Evolutionary conservation across 2,888 invertebrate species (phyloP), one percentile per base, ranked within the genome.

Genomic region (Resseliella maxima): DNA sequence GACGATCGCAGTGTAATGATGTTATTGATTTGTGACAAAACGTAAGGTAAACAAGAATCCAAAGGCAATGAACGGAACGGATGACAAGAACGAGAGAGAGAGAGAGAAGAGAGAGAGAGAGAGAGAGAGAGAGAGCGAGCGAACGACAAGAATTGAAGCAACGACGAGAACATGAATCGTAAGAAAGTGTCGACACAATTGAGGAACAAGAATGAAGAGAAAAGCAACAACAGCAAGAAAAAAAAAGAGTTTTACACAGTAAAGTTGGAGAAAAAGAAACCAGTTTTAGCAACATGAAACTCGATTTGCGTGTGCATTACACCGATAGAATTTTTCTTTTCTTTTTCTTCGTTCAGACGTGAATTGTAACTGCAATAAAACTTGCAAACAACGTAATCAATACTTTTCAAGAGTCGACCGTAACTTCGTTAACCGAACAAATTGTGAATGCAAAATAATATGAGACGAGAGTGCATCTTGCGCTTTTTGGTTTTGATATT

Each of bases 301-400:
- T 24, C 83, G 83, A 83, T 83, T 83, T 83, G 38, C 83, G 38
- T 83, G 38, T 83, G 83, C 83, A 83, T 83, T 83, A 83, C 83
- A 38, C 38, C 38, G 36, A 36, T 38, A 83, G 83, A 83, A 83
- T 41, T 83, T 83, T 83, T 41, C n/a, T n/a, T n/a, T n/a, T n/a
- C n/a, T n/a, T n/a, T n/a, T n/a, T n/a, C n/a, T n/a, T n/a, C n/a
- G n/a, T n/a, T n/a, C n/a, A n/a, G 38, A 83, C 38, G 83, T 83
- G 18, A 83, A 83, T 38, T 83, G 83, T 41, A 83, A 83, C 36
- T 38, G 36, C 83, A 83, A 83, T 83, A 83, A 83, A 83, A 83
- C 24, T 5, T 21, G 72, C 21, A 83, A 83, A 83, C 38, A 83
- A 83, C 83, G 83, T 83, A 83, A 83, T 83, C 83, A 38, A 83